These are phyloP conservation scores for Aphelenchoides fujianensis DNA, from an alignment of 1,140 invertebrate species.

Conservation along the genomic window DNA sequence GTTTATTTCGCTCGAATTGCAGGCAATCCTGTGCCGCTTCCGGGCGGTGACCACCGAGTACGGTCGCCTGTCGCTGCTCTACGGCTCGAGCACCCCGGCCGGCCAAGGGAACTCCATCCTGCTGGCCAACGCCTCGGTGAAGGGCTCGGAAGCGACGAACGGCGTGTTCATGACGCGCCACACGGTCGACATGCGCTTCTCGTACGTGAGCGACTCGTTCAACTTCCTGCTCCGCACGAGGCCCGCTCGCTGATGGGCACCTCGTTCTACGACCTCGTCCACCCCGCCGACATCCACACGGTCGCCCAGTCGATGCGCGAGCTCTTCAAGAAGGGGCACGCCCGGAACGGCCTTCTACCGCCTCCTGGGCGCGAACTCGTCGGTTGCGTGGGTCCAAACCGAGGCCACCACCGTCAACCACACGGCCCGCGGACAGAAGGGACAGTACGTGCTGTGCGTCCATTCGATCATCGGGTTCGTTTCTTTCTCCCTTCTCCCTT, in stretches of 20 bases:
- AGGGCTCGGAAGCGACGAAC: conserved; percentile 37
- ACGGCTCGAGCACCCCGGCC: conserved; percentile 36
- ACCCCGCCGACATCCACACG: conserved; percentile 44
- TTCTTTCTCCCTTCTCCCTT: conserved; percentile 7
- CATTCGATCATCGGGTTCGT: conserved; percentile 47
- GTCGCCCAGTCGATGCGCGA: conserved; percentile 41
- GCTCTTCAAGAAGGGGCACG: conserved; percentile 48
- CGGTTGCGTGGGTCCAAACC: conserved; percentile 50
- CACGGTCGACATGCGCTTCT: conserved; percentile 57
- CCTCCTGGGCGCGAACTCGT: conserved; percentile 43
- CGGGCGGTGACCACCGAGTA: conserved; percentile 30
- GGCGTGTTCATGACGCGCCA: conserved; percentile 55
- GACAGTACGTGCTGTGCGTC: conserved; percentile 58
- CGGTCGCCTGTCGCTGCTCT: conserved; percentile 30
- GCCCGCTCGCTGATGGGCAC: conserved; percentile 49
- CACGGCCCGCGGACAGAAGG: conserved; percentile 52
- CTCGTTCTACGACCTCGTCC: conserved; percentile 57
- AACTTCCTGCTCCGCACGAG: conserved; percentile 50
- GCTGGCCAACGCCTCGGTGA: conserved; percentile 27
- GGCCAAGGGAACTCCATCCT: conserved; percentile 37
- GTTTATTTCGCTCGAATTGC: too few relatives aligned
- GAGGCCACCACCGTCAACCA: conserved; percentile 55
- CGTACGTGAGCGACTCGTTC: conserved; percentile 49
- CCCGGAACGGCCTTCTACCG: conserved; percentile 51
- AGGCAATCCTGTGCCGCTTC: conserved; percentile 44